Conservation (phyloP, 2,797 vertebrate species). For the Somateria mollissima region DNA sequence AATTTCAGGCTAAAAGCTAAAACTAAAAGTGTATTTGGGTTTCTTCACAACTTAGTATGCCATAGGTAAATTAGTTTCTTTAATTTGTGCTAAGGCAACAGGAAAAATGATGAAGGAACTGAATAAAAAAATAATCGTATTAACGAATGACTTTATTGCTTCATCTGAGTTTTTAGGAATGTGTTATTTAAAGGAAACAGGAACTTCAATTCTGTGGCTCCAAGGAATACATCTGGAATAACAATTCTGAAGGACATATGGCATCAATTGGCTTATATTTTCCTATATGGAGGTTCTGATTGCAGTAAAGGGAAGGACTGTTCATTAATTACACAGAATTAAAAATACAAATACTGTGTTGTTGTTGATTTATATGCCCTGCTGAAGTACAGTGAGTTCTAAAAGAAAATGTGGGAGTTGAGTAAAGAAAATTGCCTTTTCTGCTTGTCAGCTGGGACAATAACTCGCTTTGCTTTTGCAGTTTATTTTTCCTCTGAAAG, state of each 20-base stretch:
- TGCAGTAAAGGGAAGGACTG: slow-evolving; percentile 7
- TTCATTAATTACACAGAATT: slow-evolving; percentile 50
- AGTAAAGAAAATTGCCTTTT: slow-evolving; percentile 12
- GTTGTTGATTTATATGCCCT: not conserved
- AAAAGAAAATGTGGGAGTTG: not conserved
- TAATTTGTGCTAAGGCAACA: not conserved
- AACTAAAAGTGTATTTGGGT: not conserved
- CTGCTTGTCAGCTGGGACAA: not conserved
- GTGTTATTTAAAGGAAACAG: slow-evolving; percentile 56
- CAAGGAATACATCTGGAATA: slow-evolving; percentile 69
- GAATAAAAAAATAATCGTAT: not conserved
- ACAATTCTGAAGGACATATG: slow-evolving; percentile 65
- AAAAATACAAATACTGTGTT: not conserved
- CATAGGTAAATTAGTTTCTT: not conserved
- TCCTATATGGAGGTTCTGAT: slow-evolving; percentile 35
- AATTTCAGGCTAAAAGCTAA: not conserved
- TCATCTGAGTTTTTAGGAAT: slow-evolving; percentile 30
- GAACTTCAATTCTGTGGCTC: slow-evolving; percentile 54
- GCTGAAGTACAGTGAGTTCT: not conserved
- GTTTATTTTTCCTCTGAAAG: not conserved
- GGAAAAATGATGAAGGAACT: not conserved
- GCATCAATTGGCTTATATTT: slow-evolving; percentile 71
- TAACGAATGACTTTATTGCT: not conserved
- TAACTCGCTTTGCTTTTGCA: not conserved
- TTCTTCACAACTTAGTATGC: not conserved